Base-by-base conservation (phyloP, 2,113 vertebrate species). In the Anseranas semipalmata region DNA sequence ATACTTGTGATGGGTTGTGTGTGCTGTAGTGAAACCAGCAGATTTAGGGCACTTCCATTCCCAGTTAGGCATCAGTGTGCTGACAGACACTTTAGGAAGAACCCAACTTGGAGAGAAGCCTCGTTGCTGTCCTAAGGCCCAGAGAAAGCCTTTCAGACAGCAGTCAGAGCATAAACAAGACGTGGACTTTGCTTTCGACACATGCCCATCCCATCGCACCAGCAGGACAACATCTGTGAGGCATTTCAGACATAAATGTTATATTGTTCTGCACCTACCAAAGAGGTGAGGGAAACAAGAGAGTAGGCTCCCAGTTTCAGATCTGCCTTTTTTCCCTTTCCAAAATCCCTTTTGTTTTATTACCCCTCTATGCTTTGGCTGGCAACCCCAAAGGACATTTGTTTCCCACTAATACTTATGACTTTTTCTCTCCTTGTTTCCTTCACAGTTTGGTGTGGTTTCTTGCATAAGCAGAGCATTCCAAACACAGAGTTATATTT, bases 181-280 rank as follows among this genome's bases (percentile, higher is more conserved):
- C 56, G n/a, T 43, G 27, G 27, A 88, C 72, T 84, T 86, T 52
- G 39, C 35, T 78, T 48, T 48, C 76, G 74, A 91, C 62, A 73
- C 39, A 53, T 58, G 53, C 37, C 81, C 58, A 72, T 81, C 52
- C 84, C 24, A 37, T 79, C 78, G 33, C 70, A 94, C 39, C 58
- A 81, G 76, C 37, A 72, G 53, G 87, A 93, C 84, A 95, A 94
- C 84, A 95, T 93, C 95, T 95, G 93, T 39, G 89, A 94, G 67
- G 30, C 62, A 81, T 96, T 96, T 82, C 58, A 91, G 70, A 72
- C 70, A 15, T 74, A 32, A 75, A 90, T 66, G 35, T 76, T 71
- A 67, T 18, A 30, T 79, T 95, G 93, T 82, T 76, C 89, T 89
- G 78, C 77, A 94, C 81, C 87, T 91, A 87, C 80, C 75, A 76